Evolutionary conservation across 2,888 invertebrate species (phyloP), one percentile per base, ranked within the genome.

Genomic region (Scaptomyza polygonia): DNA sequence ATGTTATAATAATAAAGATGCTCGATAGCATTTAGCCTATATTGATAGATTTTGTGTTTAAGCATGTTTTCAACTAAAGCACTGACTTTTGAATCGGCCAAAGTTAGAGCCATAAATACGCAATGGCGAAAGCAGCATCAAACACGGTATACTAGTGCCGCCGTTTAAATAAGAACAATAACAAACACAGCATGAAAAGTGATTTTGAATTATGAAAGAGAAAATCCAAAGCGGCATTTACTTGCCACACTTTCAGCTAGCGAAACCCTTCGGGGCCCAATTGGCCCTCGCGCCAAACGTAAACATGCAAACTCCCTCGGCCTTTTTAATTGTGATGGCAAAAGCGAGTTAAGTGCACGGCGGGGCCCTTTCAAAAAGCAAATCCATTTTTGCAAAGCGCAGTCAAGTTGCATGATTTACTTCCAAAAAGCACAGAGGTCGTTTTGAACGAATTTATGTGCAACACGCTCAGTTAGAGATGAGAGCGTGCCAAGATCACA

Each of bases 141-240:
- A 53, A 45, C 34, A 53, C 34, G 53, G 53, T 25, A 69, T 51
- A 53, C 14, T 45, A 44, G 42, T 62, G 47, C 18, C 25, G 52
- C 42, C 47, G 32, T 49, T 49, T n/a, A 48, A 32, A 48, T 32
- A 18, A 25, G 59, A 70, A 58, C 64, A 61, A 66, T 49, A 49
- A 58, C 30, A 75, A 39, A 67, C 66, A 52, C 52, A 56, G 48
- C 70, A 61, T 67, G 71, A 65, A 77, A 77, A 77, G 73, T 78
- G 82, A 86, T 86, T 86, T 85, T 82, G 79, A 85, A 76, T 81
- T 84, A 86, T 86, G 82, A 78, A 84, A 75, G 65, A 57, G 77
- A 59, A 74, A 78, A 86, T 62, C 54, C 52, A 71, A 63, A 53
- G 54, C 58, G 67, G 66, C 83, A 67, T 72, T 68, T 71, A 64